Conservation (phyloP, 1,140 invertebrate genomes). For the Lordiphosa clarofinis region DNA sequence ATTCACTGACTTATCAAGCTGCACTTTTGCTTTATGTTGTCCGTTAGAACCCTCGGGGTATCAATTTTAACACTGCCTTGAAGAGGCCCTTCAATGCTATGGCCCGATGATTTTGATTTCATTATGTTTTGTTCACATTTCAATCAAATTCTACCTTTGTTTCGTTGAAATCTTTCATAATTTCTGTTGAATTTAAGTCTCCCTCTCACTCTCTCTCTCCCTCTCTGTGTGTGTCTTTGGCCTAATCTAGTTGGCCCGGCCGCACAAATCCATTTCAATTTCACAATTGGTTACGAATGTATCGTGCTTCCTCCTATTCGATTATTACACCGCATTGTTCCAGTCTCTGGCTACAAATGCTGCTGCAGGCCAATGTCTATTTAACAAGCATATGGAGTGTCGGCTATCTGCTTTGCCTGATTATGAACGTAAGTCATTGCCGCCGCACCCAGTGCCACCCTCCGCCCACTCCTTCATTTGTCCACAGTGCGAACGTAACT, state of each 20-base stretch:
- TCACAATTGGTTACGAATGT: slow-evolving; percentile 4
- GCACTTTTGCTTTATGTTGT: no score
- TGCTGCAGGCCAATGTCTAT: slow-evolving; percentile 18
- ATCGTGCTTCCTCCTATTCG: neutral
- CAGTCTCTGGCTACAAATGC: slow-evolving; percentile 15
- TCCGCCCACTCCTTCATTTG: neutral
- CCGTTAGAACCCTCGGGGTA: no score
- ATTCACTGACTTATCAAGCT: no score
- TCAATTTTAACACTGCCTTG: no score
- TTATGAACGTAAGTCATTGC: slow-evolving; percentile 19
- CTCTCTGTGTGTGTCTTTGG: no score
- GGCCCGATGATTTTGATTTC: no score
- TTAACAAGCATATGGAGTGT: slow-evolving; percentile 1
- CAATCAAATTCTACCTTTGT: no score
- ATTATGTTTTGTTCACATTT: no score
- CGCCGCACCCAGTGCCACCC: neutral
- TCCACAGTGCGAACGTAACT: neutral
- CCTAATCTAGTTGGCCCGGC: neutral
- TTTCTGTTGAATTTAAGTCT: no score
- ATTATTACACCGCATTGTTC: slow-evolving; percentile 10
- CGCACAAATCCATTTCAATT: neutral
- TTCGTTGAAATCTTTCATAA: no score
- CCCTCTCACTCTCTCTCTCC: no score
- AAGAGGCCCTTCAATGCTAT: no score
- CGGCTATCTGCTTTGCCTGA: slow-evolving; percentile 5